Base-by-base conservation (phyloP, 1,140 invertebrate species). In the Plodia interpunctella region DNA sequence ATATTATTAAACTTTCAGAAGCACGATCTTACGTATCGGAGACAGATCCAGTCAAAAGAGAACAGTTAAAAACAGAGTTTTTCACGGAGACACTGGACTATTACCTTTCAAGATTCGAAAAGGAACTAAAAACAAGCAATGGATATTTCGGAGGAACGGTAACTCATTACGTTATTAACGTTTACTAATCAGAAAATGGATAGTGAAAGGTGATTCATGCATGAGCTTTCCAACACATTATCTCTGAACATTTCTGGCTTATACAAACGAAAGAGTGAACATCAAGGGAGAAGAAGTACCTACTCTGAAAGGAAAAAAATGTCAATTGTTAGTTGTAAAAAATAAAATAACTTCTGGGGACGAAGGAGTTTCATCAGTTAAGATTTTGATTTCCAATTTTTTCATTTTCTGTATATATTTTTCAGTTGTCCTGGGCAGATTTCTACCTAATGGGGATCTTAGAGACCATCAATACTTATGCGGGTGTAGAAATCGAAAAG, bases 391-490 rank as follows among this genome's bases (percentile, higher is more conserved):
- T n/a, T n/a, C n/a, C n/a, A 25, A 25, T 25, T 6, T 25, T 3
- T 25, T 13, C 2, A 35, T 13, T 6, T 3, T 25, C 2, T 11
- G 8, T 35, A 44, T 62, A 59, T 58, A 57, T 49, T 76, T 44
- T 84, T 49, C 64, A 83, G 88, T 38, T 90, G 49, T 75, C 73
- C 17, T 90, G 88, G 88, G 76, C 77, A 21, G 88, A 90, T 57
- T 88, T 90, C 59, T 66, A 87, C 10, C 74, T 90, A 0, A 72
- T 87, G 0, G 85, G 78, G 4, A 76, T 80, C 19, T 63, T 86
- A 0, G 88, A 90, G 60, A 68, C 77, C 0, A 55, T 72, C 5
- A 76, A 82, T 60, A 55, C 80, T 5, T 77, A 83, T 65, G 57
- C 86, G 0, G 74, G 70, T 0, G 58, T 52, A 4, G 70, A 76